phyloP scores from a whole-genome alignment of 2,113 vertebrate genomes.

The Melospiza georgiana region DNA sequence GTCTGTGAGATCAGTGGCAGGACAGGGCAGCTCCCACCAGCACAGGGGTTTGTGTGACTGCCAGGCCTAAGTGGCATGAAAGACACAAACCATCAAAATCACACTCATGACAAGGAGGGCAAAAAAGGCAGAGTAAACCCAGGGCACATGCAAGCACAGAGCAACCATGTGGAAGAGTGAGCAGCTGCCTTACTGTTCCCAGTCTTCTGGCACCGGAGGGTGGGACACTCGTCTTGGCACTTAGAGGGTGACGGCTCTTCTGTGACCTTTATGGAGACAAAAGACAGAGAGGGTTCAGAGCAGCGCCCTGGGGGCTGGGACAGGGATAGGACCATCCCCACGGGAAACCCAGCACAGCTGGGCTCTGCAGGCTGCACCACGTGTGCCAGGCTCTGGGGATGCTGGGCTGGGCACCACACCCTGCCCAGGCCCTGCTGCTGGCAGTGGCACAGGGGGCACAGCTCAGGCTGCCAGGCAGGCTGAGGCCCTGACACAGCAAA shows the following conservation, averaged over 20 bases:
- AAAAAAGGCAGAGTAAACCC: fast-evolving
- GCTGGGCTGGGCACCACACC: neutral
- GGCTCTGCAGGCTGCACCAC: neutral
- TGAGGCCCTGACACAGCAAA: fast-evolving
- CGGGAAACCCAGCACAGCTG: neutral
- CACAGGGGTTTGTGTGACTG: neutral
- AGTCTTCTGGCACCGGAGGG: neutral
- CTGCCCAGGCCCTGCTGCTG: neutral
- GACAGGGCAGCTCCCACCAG: neutral
- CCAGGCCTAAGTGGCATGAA: fast-evolving
- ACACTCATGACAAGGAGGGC: neutral
- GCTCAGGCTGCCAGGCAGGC: neutral
- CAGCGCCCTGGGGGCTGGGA: neutral
- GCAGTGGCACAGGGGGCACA: fast-evolving
- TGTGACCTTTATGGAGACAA: constrained; percentile 40
- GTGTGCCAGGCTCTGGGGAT: neutral
- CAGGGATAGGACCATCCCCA: neutral
- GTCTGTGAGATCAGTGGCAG: neutral
- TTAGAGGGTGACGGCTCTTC: neutral
- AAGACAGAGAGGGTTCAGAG: neutral
- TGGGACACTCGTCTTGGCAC: constrained; percentile 28
- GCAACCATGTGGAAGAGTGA: fast-evolving
- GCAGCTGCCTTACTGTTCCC: constrained; percentile 53
- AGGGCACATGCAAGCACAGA: neutral
- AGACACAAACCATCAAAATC: neutral